A percentile compares a stretch with the other conserved stretches of the same genome.
Evolutionary conservation across 2,113 vertebrate genomes (phyloP).

Genomic region (Gallinago media): DNA sequence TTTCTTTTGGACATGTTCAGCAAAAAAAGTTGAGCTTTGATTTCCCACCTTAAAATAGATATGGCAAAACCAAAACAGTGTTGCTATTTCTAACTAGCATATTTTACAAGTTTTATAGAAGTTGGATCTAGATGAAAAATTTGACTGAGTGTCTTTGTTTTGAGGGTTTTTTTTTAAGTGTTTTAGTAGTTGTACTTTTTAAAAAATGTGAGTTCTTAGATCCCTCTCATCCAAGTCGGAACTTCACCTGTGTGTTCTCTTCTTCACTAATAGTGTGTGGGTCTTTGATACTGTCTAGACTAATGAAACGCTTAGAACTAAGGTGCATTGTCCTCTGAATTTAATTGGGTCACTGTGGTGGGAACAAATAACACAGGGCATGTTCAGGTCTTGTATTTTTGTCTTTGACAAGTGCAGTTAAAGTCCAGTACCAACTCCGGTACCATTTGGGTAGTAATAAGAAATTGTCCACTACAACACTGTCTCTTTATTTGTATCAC

Average conservation of each 20-base stretch:
- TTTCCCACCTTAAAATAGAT: background rate
- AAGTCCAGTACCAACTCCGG: background rate
- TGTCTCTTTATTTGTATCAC: background rate
- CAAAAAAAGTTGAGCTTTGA: background rate
- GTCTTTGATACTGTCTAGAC: background rate
- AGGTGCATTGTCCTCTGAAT: background rate
- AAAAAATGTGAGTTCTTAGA: background rate
- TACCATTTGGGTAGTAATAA: background rate
- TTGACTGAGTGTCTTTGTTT: background rate
- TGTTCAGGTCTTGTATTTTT: background rate
- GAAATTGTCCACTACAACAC: background rate
- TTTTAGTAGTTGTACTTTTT: background rate
- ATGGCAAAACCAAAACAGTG: accelerated
- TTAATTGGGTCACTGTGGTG: background rate
- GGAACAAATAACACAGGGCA: background rate
- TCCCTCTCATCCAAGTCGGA: background rate
- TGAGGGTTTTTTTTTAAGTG: accelerated
- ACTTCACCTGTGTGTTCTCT: background rate
- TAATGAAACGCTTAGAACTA: background rate
- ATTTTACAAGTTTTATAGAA: background rate
- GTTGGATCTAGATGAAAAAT: background rate
- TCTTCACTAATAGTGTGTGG: background rate
- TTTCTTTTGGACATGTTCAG: background rate
- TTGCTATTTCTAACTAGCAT: background rate
- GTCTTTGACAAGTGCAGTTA: background rate